phyloP scores from a whole-genome alignment of 2,113 vertebrate species.

The Perca fluviatilis region DNA sequence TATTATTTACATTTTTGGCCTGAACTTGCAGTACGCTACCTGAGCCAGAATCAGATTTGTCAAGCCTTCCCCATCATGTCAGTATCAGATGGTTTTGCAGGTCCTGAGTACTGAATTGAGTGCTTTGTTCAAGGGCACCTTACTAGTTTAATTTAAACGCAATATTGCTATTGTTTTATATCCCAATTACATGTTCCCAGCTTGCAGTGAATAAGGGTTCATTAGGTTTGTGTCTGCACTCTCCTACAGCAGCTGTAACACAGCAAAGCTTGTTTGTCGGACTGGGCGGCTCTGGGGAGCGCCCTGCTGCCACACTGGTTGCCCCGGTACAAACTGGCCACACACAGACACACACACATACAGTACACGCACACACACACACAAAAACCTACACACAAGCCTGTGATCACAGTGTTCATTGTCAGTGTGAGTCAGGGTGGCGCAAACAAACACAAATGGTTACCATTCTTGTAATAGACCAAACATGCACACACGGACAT shows the following conservation, averaged over 20 bases:
- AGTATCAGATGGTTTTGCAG: not conserved
- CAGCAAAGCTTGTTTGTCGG: slow-evolving; percentile 56
- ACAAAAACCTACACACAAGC: slow-evolving; percentile 55
- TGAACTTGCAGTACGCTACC: not conserved
- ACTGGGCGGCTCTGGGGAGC: slow-evolving; percentile 48
- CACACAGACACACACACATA: slow-evolving; percentile 35
- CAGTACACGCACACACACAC: slow-evolving; percentile 8
- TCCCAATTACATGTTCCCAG: slow-evolving; percentile 15
- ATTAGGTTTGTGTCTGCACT: slow-evolving; percentile 15
- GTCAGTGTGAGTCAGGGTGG: slow-evolving; percentile 58
- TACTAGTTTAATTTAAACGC: not conserved
- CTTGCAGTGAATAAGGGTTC: slow-evolving; percentile 2
- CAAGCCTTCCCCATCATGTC: not conserved
- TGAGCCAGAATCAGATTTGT: not conserved
- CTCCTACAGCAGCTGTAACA: slow-evolving; percentile 47
- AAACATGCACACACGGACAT: slow-evolving; percentile 47
- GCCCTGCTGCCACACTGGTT: slow-evolving; percentile 47
- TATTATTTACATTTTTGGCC: not conserved
- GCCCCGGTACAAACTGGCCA: slow-evolving; percentile 49
- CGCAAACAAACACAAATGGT: slow-evolving; percentile 74
- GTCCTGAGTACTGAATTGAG: not conserved
- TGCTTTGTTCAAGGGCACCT: not conserved
- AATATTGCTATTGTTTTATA: not conserved
- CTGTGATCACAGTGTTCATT: slow-evolving; percentile 68
- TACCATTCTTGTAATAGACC: slow-evolving; percentile 57